These are phyloP conservation scores for Amphipyra tragopoginis DNA, from an alignment of 2,888 invertebrate genomes.

Conservation along the genomic window DNA sequence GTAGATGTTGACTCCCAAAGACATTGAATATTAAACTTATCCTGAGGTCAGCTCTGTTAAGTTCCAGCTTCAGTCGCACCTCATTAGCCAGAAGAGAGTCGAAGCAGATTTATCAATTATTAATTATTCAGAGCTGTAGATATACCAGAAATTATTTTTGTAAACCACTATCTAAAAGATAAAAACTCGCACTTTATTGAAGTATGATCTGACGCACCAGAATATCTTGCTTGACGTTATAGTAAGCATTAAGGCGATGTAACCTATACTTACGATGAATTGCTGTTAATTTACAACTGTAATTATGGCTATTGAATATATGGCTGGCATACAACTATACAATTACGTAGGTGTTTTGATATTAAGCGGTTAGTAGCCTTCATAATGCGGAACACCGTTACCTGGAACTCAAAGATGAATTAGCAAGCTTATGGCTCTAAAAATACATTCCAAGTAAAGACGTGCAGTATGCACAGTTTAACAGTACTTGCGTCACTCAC, in stretches of 20 bases:
- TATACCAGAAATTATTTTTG: no score
- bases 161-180: no score
- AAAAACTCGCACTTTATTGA: not conserved
- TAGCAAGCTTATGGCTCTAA: not conserved
- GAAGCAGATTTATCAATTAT: no score
- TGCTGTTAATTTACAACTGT: slow-evolving; percentile 18
- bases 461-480: no score
- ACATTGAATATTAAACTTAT: not conserved
- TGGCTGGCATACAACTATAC: not conserved
- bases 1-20: not conserved
- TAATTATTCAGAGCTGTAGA: no score
- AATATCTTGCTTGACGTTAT: slow-evolving; percentile 15
- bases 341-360: slow-evolving; percentile 13
- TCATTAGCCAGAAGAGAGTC: no score
- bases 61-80: no score
- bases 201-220: slow-evolving; percentile 9
- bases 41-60: no score
- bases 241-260: slow-evolving; percentile 40
- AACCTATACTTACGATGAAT: slow-evolving; percentile 20
- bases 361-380: slow-evolving; percentile 21
- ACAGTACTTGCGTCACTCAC: slow-evolving; percentile 29
- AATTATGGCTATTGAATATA: slow-evolving; percentile 12
- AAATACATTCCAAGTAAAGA: not conserved
- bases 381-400: slow-evolving; percentile 23
- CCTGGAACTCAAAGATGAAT: not conserved